Conservation (phyloP, 1,140 invertebrate species). For the Danaus melanippus region DNA sequence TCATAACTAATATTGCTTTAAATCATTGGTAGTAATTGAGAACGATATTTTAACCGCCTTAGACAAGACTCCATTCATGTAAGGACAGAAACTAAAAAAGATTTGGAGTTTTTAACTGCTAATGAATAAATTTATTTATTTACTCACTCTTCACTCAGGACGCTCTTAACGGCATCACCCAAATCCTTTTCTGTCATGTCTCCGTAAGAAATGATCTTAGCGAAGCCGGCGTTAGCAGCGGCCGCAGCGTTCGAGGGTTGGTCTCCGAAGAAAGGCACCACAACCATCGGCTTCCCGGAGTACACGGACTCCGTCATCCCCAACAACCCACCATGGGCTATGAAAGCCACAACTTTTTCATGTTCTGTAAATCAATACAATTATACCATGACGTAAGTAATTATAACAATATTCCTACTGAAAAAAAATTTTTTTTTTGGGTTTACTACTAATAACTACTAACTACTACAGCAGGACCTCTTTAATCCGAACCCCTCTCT, state of each 20-base stretch:
- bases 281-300: constrained; percentile 76
- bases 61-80: no score
- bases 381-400: neutral
- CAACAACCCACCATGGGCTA: constrained; percentile 79
- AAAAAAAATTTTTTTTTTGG: no score
- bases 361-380: constrained; percentile 67
- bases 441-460: no score
- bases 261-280: constrained; percentile 75
- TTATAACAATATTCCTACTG: no score
- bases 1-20: no score
- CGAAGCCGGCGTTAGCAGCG: constrained; percentile 43
- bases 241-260: constrained; percentile 70
- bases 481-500: no score
- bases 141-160: constrained; percentile 64
- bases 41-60: no score
- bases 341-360: constrained; percentile 75
- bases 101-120: no score
- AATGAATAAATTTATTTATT: neutral
- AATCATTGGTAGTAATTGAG: no score
- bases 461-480: no score
- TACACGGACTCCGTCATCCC: constrained; percentile 77
- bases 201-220: constrained; percentile 36
- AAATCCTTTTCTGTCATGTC: constrained; percentile 53
- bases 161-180: constrained; percentile 40
- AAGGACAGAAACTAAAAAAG: no score